These are phyloP conservation scores for Rhyacophila evoluta DNA, from an alignment of 2,888 invertebrate species.

Conservation along the genomic window DNA sequence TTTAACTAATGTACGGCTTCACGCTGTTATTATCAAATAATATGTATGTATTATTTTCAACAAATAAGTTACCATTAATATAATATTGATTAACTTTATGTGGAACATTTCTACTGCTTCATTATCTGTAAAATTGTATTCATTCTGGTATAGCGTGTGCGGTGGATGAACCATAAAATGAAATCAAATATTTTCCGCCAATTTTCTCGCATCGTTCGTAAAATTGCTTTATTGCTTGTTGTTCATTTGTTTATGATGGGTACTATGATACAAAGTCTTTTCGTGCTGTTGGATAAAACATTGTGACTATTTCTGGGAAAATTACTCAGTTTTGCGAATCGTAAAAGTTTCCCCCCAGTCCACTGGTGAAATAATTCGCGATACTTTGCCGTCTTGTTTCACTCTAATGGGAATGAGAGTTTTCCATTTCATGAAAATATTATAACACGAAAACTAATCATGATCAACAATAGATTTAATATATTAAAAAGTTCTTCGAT, in stretches of 20 bases:
- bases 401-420: background rate
- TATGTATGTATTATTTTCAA: too few relatives aligned
- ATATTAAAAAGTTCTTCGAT: too few relatives aligned
- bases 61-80: too few relatives aligned
- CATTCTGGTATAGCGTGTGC: background rate
- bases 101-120: background rate
- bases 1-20: too few relatives aligned
- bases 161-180: conserved; percentile 9
- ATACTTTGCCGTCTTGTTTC: background rate
- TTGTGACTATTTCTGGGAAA: conserved; percentile 22
- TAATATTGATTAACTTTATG: too few relatives aligned
- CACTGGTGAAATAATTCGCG: background rate
- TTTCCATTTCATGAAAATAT: too few relatives aligned
- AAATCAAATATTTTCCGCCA: conserved; percentile 19
- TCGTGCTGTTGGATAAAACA: background rate
- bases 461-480: too few relatives aligned
- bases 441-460: too few relatives aligned
- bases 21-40: too few relatives aligned
- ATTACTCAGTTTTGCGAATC: conserved; percentile 11
- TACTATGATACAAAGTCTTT: conserved; percentile 14
- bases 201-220: conserved; percentile 29
- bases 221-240: conserved; percentile 40
- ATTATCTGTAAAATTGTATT: background rate
- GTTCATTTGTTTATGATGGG: conserved; percentile 33
- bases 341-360: background rate